These are phyloP conservation scores for Bombus waltoni DNA, from an alignment of 1,140 invertebrate species.

Conservation along the genomic window DNA sequence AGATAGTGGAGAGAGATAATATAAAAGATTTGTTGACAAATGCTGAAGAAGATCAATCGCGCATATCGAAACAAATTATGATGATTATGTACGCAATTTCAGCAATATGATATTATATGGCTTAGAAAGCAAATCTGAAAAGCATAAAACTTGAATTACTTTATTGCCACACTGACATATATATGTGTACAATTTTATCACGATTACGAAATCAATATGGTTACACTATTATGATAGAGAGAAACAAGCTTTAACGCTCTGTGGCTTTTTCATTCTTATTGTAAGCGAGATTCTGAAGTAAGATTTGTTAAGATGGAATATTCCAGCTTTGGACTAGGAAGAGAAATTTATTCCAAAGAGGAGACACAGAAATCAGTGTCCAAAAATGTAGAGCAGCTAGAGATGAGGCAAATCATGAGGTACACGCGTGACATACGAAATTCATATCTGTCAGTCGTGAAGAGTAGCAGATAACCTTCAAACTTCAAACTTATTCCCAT, in stretches of 20 bases:
- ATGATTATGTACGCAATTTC: neutral
- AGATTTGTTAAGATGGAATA: neutral
- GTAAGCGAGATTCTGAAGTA: neutral
- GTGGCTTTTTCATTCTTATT: neutral
- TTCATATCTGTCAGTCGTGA: slow-evolving; percentile 6
- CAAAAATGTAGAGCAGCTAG: neutral
- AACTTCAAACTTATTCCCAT: neutral
- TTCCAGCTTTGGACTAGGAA: neutral
- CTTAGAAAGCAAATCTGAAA: neutral
- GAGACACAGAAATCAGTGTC: neutral
- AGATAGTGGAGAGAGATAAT: too few species aligned
- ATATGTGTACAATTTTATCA: neutral
- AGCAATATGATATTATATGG: neutral
- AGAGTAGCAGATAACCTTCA: slow-evolving; percentile 31
- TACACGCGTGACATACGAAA: slow-evolving; percentile 33
- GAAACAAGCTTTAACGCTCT: neutral
- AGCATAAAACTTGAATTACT: neutral
- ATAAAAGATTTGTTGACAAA: neutral
- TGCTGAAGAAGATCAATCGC: neutral
- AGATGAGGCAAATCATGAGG: neutral
- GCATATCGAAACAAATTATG: neutral
- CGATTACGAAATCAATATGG: neutral
- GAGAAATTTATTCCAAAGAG: neutral
- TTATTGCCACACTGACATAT: neutral
- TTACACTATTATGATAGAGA: neutral